Conservation (phyloP, 2,797 vertebrate genomes). For the Odontamblyopus lacepedii region DNA sequence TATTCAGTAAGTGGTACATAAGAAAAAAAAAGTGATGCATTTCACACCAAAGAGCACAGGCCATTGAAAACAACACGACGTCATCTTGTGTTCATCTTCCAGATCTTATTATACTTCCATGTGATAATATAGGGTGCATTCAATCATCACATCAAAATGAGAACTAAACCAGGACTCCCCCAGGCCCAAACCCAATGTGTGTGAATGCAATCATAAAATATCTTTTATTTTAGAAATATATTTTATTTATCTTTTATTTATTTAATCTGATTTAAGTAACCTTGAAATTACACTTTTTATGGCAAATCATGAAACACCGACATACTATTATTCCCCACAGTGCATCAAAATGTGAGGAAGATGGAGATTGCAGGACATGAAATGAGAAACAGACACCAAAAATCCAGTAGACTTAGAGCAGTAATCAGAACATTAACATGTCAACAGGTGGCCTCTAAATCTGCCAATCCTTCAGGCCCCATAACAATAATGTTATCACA, state of each 20-base stretch:
- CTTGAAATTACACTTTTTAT: background rate
- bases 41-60: too few relatives aligned
- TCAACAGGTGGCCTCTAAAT: slow-evolving; percentile 52
- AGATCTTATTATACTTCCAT: too few relatives aligned
- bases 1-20: too few relatives aligned
- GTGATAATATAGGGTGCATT: too few relatives aligned
- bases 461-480: slow-evolving; percentile 28
- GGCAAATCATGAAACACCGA: slow-evolving; percentile 2
- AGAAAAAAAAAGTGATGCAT: too few relatives aligned
- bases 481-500: slow-evolving; percentile 45
- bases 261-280: background rate
- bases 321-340: slow-evolving; percentile 7
- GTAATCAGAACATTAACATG: slow-evolving; percentile 51
- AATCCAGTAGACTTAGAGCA: slow-evolving; percentile 34
- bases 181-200: too few relatives aligned
- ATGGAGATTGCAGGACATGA: slow-evolving; percentile 48
- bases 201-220: background rate
- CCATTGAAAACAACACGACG: too few relatives aligned
- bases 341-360: slow-evolving; percentile 52
- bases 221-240: background rate
- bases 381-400: slow-evolving; percentile 41
- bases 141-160: too few relatives aligned
- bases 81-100: too few relatives aligned
- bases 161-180: too few relatives aligned
- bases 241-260: too few relatives aligned